Evolutionary conservation across 2,113 vertebrate genomes (phyloP), one percentile per base, ranked within the genome.

Genomic region (Archilochus colubris): DNA sequence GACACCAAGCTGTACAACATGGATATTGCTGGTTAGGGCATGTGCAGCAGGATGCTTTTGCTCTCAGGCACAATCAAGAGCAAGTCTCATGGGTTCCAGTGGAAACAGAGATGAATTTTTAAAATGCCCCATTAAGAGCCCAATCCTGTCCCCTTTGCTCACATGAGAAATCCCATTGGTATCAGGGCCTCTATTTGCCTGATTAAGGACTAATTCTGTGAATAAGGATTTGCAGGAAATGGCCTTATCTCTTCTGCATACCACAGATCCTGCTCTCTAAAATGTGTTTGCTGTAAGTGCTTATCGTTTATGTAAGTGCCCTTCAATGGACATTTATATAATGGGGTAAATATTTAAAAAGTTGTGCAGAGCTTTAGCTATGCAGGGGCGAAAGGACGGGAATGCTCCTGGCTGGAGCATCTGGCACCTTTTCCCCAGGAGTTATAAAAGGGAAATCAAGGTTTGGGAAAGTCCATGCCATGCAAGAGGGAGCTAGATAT

Each of bases 261-360:
- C 96, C 95, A 93, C 93, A 93, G 94, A 90, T 84, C 94, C 88
- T 76, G 93, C 93, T 95, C 92, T 96, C 93, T 95, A 59, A 95
- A 97, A 91, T 40, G 93, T 93, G 94, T 95, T 97, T 97, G 94
- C 96, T 93, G 90, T 95, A 73, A 93, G 88, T 1, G 51, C 94
- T 96, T 96, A 97, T 97, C 93, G 1, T 94, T 96, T 95, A 88
- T 96, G 95, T 96, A 97, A 97, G 96, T 95, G 95, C 95, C 94
- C 95, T 97, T 96, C 94, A 94, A 43, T 97, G 90, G 94, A 95
- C 96, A 95, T 95, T 96, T 94, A 93, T 97, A 94, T 96, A 97
- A 97, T 91, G 94, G 93, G 88, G 95, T 97, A 96, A 96, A 97
- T 96, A 97, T 96, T 97, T 95, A 93, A 97, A 93, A 96, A 95